These are phyloP conservation scores for Lepidochrysops patricia DNA, from an alignment of 2,888 invertebrate species.

Conservation along the genomic window DNA sequence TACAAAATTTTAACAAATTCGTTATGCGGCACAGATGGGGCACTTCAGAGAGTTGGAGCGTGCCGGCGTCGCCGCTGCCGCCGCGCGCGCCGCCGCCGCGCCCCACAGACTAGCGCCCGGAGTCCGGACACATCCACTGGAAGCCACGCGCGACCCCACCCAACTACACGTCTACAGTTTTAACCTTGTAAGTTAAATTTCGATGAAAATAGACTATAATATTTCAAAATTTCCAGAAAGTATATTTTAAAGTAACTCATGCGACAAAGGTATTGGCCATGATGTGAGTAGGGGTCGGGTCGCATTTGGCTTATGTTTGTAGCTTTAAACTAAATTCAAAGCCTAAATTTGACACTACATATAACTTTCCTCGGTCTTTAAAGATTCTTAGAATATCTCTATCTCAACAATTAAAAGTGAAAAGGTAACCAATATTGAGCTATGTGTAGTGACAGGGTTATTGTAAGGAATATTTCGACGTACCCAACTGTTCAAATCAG, in stretches of 20 bases:
- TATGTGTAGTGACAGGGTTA: not conserved
- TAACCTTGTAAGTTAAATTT: too few species aligned
- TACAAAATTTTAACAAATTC: not conserved
- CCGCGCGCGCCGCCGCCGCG: constrained; percentile 65
- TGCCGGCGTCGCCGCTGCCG: constrained; percentile 67
- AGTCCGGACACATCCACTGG: constrained; percentile 13
- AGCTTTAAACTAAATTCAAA: not conserved
- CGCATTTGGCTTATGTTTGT: not conserved
- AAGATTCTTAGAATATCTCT: too few species aligned
- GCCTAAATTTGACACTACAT: not conserved
- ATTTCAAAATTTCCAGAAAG: too few species aligned
- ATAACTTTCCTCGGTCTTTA: too few species aligned
- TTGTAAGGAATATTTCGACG: not conserved
- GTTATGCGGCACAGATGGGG: constrained; percentile 44
- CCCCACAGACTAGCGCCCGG: constrained; percentile 50
- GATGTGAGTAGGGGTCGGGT: not conserved
- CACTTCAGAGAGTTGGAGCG: constrained; percentile 64
- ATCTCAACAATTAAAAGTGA: not conserved
- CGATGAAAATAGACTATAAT: too few species aligned
- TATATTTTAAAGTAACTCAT: too few species aligned
- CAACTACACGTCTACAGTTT: too few species aligned
- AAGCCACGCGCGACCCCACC: constrained; percentile 17
- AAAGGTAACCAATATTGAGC: not conserved
- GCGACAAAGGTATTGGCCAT: not conserved
- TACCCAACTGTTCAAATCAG: not conserved